Base-by-base conservation (phyloP, 2,888 invertebrate genomes). In the Phyllotreta cruciferae region DNA sequence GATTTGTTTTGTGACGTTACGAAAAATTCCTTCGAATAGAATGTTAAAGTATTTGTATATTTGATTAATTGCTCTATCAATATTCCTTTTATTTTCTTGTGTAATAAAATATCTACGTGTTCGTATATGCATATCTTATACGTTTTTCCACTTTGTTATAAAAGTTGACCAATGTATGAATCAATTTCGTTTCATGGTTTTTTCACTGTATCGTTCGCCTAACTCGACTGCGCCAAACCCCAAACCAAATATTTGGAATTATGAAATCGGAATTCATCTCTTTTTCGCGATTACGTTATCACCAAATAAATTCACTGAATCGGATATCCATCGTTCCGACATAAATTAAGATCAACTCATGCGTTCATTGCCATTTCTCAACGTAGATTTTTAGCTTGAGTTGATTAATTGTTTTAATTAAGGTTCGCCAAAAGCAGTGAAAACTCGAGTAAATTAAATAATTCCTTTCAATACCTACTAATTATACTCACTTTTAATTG, bases 341-440 rank as follows among this genome's bases (percentile, higher is more conserved):
- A 50, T 50, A 50, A 50, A 50, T 50, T 50, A 50, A 50, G 50
- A 50, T 36, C 50, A 50, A 50, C 47, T 47, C 47, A 14, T 35
- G 35, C 50, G 36, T 50, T 50, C 36, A 36, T 50, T 50, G 35
- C 10, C 6, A 35, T 50, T 50, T 11, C 36, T 35, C 50, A 50
- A n/a, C 11, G 9, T 50, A 6, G 9, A 3, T 47, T 14, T 47
- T 47, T 47, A 34, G 9, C 47, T 14, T 24, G 24, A 24, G 24
- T 24, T 24, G 24, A 24, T 24, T 24, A 24, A 24, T 24, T 24
- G 24, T 24, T 24, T 24, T 24, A 24, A 24, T 24, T 24, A 24
- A 24, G 24, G 24, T 4, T 24, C 24, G 2, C 24, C 24, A 24
- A 24, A 24, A 24, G 4, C 24, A 24, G 24, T 3, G 24, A 24